A percentile compares a stretch with the other conserved stretches of the same genome.
phyloP scores from a whole-genome alignment of 64 coral and sea anemone genomes.

The Trachythela sp. region DNA sequence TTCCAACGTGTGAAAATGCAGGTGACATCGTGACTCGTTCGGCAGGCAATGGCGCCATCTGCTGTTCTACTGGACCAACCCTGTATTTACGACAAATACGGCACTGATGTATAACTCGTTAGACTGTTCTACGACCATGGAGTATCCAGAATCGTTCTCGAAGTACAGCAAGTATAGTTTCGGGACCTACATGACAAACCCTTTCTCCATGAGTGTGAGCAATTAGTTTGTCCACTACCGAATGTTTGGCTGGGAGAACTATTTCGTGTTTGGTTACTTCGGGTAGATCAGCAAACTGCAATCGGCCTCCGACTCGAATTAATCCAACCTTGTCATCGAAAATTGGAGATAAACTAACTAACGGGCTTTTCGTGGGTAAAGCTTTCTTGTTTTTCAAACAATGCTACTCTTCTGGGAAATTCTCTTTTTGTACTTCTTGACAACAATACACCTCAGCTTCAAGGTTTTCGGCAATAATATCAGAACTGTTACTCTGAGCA shows the following conservation, averaged over 20 bases:
- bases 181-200: no score
- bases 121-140: no score
- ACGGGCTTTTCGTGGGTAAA: constrained; percentile 8
- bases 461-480: not conserved
- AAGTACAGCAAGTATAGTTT: no score
- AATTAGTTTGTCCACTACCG: constrained; percentile 32
- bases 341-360: constrained; percentile 13
- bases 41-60: no score
- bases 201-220: not conserved
- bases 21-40: no score
- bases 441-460: not conserved
- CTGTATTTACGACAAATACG: no score
- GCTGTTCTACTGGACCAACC: no score
- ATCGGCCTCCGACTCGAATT: constrained; percentile 33
- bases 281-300: constrained; percentile 25
- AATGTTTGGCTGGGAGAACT: constrained; percentile 25
- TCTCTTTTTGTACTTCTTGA: constrained; percentile 10
- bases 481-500: no score
- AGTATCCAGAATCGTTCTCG: no score
- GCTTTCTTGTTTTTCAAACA: not conserved
- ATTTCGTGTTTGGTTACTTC: constrained; percentile 43
- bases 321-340: constrained; percentile 17
- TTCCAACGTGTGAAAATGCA: no score
- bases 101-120: no score
- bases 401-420: constrained; percentile 22